Evolutionary conservation across 2,888 invertebrate genomes (phyloP).

Genomic region (Arctia plantaginis): DNA sequence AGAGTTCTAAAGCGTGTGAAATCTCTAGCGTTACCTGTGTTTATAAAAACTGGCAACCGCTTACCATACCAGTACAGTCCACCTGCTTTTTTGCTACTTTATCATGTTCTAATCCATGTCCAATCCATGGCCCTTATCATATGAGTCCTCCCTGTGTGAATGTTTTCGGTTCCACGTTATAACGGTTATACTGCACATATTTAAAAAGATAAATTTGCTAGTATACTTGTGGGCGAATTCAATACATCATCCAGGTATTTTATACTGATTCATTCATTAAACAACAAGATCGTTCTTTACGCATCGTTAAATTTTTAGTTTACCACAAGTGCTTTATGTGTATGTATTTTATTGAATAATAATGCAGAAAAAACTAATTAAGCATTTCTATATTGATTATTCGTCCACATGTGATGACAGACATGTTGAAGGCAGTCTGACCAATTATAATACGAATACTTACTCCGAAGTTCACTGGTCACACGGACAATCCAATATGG

Average conservation of each 20-base stretch:
- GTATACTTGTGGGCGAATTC: neutral
- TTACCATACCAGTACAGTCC: neutral
- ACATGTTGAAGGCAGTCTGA: slow-evolving; percentile 8
- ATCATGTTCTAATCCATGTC: neutral
- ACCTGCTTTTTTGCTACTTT: neutral
- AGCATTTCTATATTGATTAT: slow-evolving; percentile 5
- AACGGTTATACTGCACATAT: too few relatives aligned
- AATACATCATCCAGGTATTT: neutral
- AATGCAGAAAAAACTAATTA: neutral
- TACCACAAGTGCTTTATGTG: slow-evolving; percentile 5
- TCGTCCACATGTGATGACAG: neutral
- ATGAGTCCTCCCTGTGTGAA: neutral
- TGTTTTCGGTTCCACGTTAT: neutral
- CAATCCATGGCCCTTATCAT: too few relatives aligned
- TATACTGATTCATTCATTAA: slow-evolving; percentile 29
- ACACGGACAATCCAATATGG: slow-evolving; percentile 8
- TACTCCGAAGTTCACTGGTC: slow-evolving; percentile 4
- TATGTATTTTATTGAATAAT: slow-evolving; percentile 1
- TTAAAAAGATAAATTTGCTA: neutral
- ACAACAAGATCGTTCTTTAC: slow-evolving; percentile 36
- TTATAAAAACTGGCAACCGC: neutral
- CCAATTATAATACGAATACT: slow-evolving; percentile 1
- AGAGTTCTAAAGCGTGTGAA: neutral
- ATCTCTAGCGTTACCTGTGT: neutral
- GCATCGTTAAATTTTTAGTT: slow-evolving; percentile 34